phyloP scores from a whole-genome alignment of 2,888 invertebrate genomes.

The Nasonia oneida region DNA sequence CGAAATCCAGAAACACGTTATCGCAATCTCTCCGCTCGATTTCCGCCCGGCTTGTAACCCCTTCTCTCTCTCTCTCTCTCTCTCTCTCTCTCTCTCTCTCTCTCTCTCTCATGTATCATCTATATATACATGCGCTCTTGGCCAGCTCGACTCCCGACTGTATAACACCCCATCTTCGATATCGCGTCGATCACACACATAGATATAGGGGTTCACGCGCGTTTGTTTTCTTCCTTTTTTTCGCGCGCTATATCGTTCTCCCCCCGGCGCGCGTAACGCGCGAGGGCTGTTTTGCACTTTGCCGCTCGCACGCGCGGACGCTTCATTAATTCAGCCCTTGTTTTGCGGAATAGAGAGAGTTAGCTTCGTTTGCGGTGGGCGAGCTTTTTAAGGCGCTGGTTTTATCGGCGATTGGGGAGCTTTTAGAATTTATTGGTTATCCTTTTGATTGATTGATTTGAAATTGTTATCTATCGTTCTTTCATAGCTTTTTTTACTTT shows the following conservation, averaged over 20 bases:
- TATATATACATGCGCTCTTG: background rate
- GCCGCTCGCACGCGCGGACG: background rate
- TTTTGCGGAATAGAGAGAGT: background rate
- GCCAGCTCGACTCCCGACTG: background rate
- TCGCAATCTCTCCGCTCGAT: background rate
- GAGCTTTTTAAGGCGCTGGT: background rate
- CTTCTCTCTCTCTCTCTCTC: background rate
- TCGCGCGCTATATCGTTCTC: background rate
- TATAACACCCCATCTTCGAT: slow-evolving; percentile 3
- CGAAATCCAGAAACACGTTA: background rate
- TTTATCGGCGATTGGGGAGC: background rate
- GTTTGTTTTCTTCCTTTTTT: background rate
- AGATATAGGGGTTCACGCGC: background rate
- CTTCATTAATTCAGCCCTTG: slow-evolving; percentile 35
- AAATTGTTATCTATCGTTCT: background rate
- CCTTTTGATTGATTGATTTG: background rate
- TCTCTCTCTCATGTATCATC: background rate
- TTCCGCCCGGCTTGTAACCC: background rate
- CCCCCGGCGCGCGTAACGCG: background rate
- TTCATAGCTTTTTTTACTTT: too few relatives aligned
- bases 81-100: background rate
- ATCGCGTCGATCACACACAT: background rate
- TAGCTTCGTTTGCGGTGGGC: background rate
- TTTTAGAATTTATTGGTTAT: too few relatives aligned
- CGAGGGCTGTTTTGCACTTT: slow-evolving; percentile 40